A percentile compares a stretch with the other conserved stretches of the same genome.
Conservation (phyloP, 1,140 invertebrate genomes). For the Drosophila oshimai region DNA sequence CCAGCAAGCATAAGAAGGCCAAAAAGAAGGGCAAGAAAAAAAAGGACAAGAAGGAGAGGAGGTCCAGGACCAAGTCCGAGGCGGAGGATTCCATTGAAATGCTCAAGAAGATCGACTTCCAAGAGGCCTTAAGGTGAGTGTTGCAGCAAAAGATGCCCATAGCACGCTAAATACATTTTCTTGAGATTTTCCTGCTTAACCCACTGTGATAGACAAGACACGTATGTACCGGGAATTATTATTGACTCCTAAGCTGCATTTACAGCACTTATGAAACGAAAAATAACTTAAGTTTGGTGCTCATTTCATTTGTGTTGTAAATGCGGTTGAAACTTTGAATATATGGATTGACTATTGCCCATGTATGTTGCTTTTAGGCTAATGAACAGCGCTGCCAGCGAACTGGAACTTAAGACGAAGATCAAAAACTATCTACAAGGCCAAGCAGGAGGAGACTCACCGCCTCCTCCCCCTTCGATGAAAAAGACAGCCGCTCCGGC, state of each 20-base stretch:
- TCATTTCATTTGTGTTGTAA: not conserved
- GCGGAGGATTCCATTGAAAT: slow-evolving; percentile 70
- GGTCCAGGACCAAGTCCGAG: slow-evolving; percentile 83
- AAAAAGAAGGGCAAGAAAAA: slow-evolving; percentile 86
- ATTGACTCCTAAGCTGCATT: not conserved
- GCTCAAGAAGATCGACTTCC: slow-evolving; percentile 85
- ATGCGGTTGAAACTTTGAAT: not conserved
- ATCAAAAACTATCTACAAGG: slow-evolving; percentile 33
- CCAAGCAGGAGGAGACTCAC: slow-evolving; percentile 24
- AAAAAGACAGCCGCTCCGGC: not conserved
- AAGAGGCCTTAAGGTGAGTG: slow-evolving; percentile 87
- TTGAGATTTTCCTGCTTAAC: not conserved
- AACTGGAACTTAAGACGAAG: slow-evolving; percentile 42
- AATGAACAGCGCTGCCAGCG: slow-evolving; percentile 35
- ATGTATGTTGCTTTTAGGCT: slow-evolving; percentile 43
- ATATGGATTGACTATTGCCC: not conserved
- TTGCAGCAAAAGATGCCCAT: not conserved
- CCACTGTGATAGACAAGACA: slow-evolving; percentile 24
- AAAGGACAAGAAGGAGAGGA: slow-evolving; percentile 85
- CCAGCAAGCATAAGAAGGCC: slow-evolving; percentile 90
- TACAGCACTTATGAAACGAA: not conserved
- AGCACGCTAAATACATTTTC: not conserved
- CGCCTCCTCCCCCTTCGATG: slow-evolving; percentile 28
- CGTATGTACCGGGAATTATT: slow-evolving; percentile 24
- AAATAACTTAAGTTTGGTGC: too few relatives aligned